These are phyloP conservation scores for Adrianichthys oophorus DNA, from an alignment of 2,797 vertebrate species.

Conservation along the genomic window DNA sequence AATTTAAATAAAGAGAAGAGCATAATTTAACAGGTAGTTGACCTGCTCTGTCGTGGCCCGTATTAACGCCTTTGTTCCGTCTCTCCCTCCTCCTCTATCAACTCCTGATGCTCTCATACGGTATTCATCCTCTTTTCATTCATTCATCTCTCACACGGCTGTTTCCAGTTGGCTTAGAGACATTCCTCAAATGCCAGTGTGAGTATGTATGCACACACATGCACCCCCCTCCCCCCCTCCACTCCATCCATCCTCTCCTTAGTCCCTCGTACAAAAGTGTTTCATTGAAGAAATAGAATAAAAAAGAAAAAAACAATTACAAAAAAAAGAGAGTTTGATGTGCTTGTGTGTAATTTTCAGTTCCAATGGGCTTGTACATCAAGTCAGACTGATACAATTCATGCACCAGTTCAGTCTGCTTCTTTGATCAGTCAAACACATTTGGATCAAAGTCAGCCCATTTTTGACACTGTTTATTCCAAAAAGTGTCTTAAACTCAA, in stretches of 20 bases:
- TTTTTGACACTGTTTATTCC: too few relatives aligned
- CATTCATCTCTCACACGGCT: constrained; percentile 60
- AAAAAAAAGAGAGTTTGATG: not conserved
- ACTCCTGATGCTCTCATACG: constrained; percentile 55
- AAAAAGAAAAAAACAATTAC: not conserved
- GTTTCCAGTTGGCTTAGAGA: constrained; percentile 65
- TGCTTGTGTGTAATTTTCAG: not conserved
- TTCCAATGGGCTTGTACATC: not conserved
- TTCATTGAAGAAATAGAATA: not conserved
- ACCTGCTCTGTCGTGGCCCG: constrained; percentile 1
- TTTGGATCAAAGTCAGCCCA: too few relatives aligned
- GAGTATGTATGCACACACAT: constrained; percentile 4
- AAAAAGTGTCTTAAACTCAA: too few relatives aligned
- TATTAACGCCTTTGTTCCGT: constrained; percentile 6
- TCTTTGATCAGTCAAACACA: too few relatives aligned
- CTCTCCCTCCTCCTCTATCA: constrained; percentile 25
- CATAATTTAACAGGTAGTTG: not conserved
- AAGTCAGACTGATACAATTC: not conserved
- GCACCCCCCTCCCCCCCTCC: constrained; percentile 3
- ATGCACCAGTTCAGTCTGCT: not conserved
- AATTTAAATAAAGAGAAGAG: not conserved
- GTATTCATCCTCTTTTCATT: constrained; percentile 64
- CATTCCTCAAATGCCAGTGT: constrained; percentile 63
- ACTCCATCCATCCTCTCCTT: constrained; percentile 20
- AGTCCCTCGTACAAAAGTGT: not conserved